These are phyloP conservation scores for Cosmia pyralina DNA, from an alignment of 2,888 invertebrate species.

Conservation along the genomic window DNA sequence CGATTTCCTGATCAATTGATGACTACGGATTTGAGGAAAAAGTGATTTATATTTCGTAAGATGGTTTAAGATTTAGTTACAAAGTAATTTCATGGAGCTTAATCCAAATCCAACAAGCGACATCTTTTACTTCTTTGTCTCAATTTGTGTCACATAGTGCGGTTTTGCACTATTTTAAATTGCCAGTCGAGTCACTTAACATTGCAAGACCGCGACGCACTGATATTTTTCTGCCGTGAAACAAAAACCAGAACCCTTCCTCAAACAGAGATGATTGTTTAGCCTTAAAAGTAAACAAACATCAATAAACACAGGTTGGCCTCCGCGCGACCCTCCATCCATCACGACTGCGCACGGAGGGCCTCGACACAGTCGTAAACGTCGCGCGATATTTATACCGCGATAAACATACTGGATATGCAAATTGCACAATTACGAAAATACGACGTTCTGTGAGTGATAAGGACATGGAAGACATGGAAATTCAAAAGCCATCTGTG, in stretches of 20 bases:
- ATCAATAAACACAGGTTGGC: conserved; percentile 24
- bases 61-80: too few species aligned
- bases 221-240: too few species aligned
- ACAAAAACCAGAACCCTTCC: not conserved
- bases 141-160: not conserved
- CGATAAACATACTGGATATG: conserved; percentile 41
- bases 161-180: not conserved
- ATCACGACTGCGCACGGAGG: conserved; percentile 27
- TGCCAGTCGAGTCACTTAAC: too few species aligned
- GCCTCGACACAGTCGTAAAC: conserved; percentile 24
- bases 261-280: not conserved
- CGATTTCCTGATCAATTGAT: conserved; percentile 27
- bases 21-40: conserved; percentile 12
- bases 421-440: conserved; percentile 40
- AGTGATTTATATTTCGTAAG: too few species aligned
- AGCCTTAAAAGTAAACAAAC: conserved; percentile 23
- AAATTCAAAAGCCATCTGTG: not conserved
- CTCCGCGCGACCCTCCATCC: conserved; percentile 25
- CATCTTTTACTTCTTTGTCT: not conserved
- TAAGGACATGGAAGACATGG: conserved; percentile 15
- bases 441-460: conserved; percentile 22
- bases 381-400: conserved; percentile 38
- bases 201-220: not conserved
- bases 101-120: not conserved
- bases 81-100: not conserved